Evolutionary conservation across 2,888 invertebrate genomes (phyloP).

Genomic region (Caenorhabditis uteleia): DNA sequence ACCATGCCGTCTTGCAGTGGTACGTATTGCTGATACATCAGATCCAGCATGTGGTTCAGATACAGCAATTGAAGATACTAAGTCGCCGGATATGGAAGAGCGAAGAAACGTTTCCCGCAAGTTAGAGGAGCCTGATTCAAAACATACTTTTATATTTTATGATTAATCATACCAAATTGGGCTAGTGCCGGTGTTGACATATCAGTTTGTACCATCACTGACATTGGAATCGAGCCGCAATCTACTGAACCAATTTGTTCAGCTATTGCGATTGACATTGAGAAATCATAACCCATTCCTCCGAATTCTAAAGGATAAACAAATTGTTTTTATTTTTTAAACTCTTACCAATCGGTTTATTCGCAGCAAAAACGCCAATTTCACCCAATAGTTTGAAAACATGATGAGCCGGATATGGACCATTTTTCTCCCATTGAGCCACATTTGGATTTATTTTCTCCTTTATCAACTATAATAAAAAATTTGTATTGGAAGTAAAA

Average conservation of each 20-base stretch:
- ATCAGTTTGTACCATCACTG: slow-evolving; percentile 73
- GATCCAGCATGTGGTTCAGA: slow-evolving; percentile 74
- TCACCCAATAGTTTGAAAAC: slow-evolving; percentile 74
- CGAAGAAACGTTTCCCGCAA: slow-evolving; percentile 72
- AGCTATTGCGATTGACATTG: slow-evolving; percentile 73
- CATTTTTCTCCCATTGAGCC: slow-evolving; percentile 73
- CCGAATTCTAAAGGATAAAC: slow-evolving; percentile 73
- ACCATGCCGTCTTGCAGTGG: slow-evolving; percentile 72
- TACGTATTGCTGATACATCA: slow-evolving; percentile 74
- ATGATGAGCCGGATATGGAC: slow-evolving; percentile 73
- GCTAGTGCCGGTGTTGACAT: slow-evolving; percentile 75
- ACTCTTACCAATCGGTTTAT: slow-evolving; percentile 69
- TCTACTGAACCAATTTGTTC: slow-evolving; percentile 74
- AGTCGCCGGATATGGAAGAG: slow-evolving; percentile 73
- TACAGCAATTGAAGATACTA: slow-evolving; percentile 73
- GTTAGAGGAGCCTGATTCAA: slow-evolving; percentile 65
- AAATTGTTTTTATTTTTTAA: too few species aligned
- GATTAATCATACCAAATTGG: slow-evolving; percentile 65
- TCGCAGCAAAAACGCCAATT: slow-evolving; percentile 74
- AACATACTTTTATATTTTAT: slow-evolving; percentile 7
- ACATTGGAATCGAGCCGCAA: slow-evolving; percentile 74
- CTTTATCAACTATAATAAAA: slow-evolving; percentile 48
- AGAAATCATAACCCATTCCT: slow-evolving; percentile 74
- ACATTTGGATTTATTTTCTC: slow-evolving; percentile 74
- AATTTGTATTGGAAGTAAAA: background rate